A percentile compares a stretch with the other conserved stretches of the same genome.
Evolutionary conservation across 2,797 vertebrate genomes (phyloP).

Genomic region (Rhynchonycteris naso): DNA sequence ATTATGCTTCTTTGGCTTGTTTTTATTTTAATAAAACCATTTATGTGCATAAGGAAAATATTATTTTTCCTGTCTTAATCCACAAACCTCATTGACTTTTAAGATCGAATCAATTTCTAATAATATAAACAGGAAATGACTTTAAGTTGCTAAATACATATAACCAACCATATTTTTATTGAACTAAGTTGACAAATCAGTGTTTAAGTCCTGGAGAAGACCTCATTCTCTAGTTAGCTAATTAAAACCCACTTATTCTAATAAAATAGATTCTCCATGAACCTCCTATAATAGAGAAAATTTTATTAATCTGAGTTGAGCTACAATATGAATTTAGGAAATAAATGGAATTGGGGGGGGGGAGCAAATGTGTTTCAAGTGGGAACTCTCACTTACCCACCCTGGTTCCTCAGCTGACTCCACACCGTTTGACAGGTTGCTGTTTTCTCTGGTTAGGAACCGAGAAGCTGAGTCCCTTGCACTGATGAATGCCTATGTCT

Average conservation of each 20-base stretch:
- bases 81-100: not conserved
- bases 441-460: not conserved
- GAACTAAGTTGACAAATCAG: constrained; percentile 29
- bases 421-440: not conserved
- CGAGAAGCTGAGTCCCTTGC: not conserved
- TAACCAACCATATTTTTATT: not conserved
- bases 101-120: constrained; percentile 37
- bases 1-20: not conserved
- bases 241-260: constrained; percentile 27
- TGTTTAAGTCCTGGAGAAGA: constrained; percentile 31
- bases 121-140: not conserved
- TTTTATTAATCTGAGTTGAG: not conserved
- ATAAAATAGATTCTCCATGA: not conserved
- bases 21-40: constrained; percentile 47
- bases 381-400: not conserved
- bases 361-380: fast-evolving
- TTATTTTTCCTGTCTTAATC: constrained; percentile 30
- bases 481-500: not conserved
- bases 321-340: not conserved
- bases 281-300: not conserved
- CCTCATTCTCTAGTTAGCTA: not conserved
- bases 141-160: constrained; percentile 17
- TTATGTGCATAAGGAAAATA: not conserved
- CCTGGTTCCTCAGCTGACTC: not conserved
- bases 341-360: not conserved